Conservation (phyloP, 2,113 vertebrate genomes). For the Apodemus sylvaticus region DNA sequence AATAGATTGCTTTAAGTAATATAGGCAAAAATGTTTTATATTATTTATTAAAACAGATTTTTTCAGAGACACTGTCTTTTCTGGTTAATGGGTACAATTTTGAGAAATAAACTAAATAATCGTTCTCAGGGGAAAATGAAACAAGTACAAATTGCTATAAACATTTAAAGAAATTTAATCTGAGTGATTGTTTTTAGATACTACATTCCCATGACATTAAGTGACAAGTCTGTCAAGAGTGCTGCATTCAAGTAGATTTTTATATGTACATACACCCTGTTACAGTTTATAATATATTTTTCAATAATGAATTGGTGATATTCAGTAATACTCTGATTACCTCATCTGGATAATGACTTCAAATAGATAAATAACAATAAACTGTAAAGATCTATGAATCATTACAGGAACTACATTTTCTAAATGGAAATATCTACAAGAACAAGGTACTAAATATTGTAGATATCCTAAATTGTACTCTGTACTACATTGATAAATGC, state of each 20-base stretch:
- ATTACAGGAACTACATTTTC: slow-evolving; percentile 39
- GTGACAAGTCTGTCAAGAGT: neutral
- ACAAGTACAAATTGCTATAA: neutral
- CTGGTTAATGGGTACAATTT: neutral
- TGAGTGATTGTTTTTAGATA: accelerated
- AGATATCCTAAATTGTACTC: slow-evolving; percentile 45
- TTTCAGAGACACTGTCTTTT: neutral
- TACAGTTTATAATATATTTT: slow-evolving; percentile 68
- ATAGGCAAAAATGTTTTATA: neutral
- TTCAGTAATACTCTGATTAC: slow-evolving; percentile 27
- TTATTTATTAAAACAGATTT: neutral
- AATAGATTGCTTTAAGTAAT: neutral
- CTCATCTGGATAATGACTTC: neutral
- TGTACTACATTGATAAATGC: slow-evolving; percentile 61
- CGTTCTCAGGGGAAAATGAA: neutral
- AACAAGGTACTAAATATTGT: slow-evolving; percentile 49
- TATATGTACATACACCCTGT: slow-evolving; percentile 41
- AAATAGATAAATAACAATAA: slow-evolving; percentile 61
- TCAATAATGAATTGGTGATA: slow-evolving; percentile 14
- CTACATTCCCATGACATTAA: neutral
- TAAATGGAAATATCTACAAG: slow-evolving; percentile 48
- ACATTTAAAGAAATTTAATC: neutral
- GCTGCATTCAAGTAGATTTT: neutral
- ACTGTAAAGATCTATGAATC: slow-evolving; percentile 9
- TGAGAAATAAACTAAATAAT: neutral